Percentiles rank a stretch among this genome's conserved stretches.
These are phyloP conservation scores for Herminia tarsipennalis DNA, from an alignment of 2,888 invertebrate genomes.

Conservation along the genomic window DNA sequence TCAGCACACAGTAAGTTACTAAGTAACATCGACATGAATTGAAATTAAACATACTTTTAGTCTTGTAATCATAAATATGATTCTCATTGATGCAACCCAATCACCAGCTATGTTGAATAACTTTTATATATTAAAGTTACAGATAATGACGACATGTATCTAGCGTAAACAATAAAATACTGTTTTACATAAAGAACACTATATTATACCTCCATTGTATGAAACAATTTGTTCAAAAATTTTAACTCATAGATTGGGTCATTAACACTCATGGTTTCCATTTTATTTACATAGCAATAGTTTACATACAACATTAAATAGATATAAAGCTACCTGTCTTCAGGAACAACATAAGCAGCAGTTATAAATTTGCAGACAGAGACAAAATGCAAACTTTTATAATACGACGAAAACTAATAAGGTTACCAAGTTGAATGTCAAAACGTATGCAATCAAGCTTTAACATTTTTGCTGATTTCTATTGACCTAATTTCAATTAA, in stretches of 20 bases:
- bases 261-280: conserved; percentile 33
- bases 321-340: conserved; percentile 33
- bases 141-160: conserved; percentile 10
- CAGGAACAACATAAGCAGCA: conserved; percentile 28
- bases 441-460: conserved; percentile 44
- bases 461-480: conserved; percentile 42
- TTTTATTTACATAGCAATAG: conserved; percentile 53
- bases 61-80: conserved; percentile 22
- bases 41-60: conserved; percentile 49
- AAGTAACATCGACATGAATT: conserved; percentile 61
- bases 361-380: conserved; percentile 1
- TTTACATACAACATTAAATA: conserved; percentile 43
- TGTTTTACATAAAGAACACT: conserved; percentile 20
- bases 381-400: conserved; percentile 14
- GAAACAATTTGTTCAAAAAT: conserved; percentile 48
- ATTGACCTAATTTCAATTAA: conserved; percentile 46
- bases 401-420: conserved; percentile 19
- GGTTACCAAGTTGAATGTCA: conserved; percentile 44
- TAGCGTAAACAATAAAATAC: conserved; percentile 14
- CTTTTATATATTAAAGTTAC: conserved; percentile 10
- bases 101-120: conserved; percentile 13
- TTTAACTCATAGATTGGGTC: conserved; percentile 36
- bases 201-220: conserved; percentile 20
- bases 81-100: conserved; percentile 21
- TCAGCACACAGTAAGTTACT: conserved; percentile 65